Evolutionary conservation across 2,797 vertebrate species (phyloP), one percentile per base, ranked within the genome.

Genomic region (Poeciliopsis paucimaculata): DNA sequence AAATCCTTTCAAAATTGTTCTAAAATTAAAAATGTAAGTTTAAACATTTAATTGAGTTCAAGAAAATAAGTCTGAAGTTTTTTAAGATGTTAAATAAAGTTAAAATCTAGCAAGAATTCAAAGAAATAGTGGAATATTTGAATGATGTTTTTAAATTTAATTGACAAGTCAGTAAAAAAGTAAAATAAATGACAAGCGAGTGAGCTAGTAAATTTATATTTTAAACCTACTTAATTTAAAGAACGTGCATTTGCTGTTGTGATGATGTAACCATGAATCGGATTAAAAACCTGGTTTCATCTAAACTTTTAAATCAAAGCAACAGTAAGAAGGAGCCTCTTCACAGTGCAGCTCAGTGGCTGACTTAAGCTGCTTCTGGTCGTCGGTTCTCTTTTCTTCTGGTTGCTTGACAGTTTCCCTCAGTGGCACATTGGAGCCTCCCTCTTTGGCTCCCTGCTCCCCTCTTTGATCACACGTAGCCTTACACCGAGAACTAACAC

Each of bases 401-500:
- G 43, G n/a, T 72, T 73, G 51, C 79, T 72, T 12, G 73, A 70
- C 79, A 73, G 76, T 78, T 83, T 90, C 64, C 78, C 83, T 91
- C 76, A 10, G 86, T 78, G 80, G 86, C 77, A 82, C 81, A 36
- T 76, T 8, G 13, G 60, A 73, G 79, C 73, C 78, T 85, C 76
- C 51, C 85, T 70, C 45, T 72, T 74, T 80, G 39, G 2, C 43
- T 62, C 78, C 31, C 73, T 2, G 57, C n/a, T 81, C 43, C 34
- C 75, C 75, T 73, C 82, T 90, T 85, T 89, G 86, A 91, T 89
- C 84, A 77, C 79, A 77, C 64, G 74, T 80, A 79, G 70, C 62
- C 77, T 43, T 13, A 77, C 78, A 78, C 75, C 23, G 72, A 77
- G 49, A 76, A 76, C 81, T 73, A 77, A 73, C 77, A 79, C 62